These are phyloP conservation scores for Protosalanx chinensis DNA, from an alignment of 2,797 vertebrate species.

Conservation along the genomic window DNA sequence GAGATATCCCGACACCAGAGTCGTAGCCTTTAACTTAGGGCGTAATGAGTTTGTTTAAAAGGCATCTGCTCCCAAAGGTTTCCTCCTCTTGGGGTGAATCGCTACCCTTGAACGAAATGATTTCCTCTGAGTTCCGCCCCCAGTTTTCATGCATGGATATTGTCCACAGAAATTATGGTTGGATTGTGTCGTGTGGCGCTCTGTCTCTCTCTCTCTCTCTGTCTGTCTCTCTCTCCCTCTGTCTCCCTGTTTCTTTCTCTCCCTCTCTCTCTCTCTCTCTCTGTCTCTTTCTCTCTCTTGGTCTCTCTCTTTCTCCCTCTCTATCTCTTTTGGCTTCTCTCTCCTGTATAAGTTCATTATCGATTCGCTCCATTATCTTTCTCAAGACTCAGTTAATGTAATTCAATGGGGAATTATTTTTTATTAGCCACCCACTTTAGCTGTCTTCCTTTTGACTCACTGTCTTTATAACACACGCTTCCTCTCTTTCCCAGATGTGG, in stretches of 20 bases:
- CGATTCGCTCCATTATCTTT: slow-evolving; percentile 52
- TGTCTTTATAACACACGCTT: slow-evolving; percentile 4
- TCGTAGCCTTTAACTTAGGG: slow-evolving; percentile 32
- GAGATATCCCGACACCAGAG: slow-evolving; percentile 29
- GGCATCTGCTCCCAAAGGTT: slow-evolving; percentile 17
- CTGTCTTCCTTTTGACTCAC: neutral
- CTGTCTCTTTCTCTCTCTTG: slow-evolving; percentile 35
- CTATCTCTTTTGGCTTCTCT: neutral
- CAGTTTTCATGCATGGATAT: slow-evolving; percentile 28
- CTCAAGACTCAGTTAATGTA: slow-evolving; percentile 51
- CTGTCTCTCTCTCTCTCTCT: neutral
- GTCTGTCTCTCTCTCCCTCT: neutral
- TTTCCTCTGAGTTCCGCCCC: neutral
- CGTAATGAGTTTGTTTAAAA: slow-evolving; percentile 35
- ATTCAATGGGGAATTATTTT: slow-evolving; percentile 41
- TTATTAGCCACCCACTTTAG: slow-evolving; percentile 7
- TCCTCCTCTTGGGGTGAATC: slow-evolving; percentile 23
- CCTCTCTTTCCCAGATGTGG: slow-evolving; percentile 81
- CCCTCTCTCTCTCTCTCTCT: neutral
- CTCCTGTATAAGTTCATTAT: slow-evolving; percentile 63
- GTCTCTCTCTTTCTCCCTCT: no score
- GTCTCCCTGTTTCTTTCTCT: neutral
- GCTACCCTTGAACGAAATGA: slow-evolving; percentile 36
- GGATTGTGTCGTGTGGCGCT: slow-evolving; percentile 18
- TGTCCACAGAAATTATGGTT: slow-evolving; percentile 39